Evolutionary conservation across 1,140 invertebrate genomes (phyloP), one percentile per base, ranked within the genome.

Genomic region (Cheumatopsyche charites): DNA sequence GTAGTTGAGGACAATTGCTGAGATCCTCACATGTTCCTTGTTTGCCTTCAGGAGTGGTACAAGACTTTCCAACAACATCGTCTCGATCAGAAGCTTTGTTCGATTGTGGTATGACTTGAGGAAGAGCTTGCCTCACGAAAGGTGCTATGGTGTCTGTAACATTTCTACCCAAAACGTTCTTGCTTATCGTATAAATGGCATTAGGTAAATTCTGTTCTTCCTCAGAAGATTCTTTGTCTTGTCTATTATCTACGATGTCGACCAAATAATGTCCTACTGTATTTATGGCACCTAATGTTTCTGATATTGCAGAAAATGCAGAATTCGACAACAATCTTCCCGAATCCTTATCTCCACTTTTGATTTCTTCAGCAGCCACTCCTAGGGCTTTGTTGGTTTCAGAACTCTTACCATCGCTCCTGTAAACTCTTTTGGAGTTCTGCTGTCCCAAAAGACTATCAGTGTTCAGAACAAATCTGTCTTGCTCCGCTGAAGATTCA

Each of bases 1-100:
- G 82, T 11, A 97, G 80, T 75, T 94, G 92, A 0, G 94, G 94
- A 81, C 95, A 97, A 73, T 92, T 92, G 75, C 92, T 93, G 7
- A 97, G 84, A 80, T 96, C 94, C 76, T 94, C 90, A 75, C 95
- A 97, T 70, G 90, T 88, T n/a, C 95, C 95, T 0, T 85, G 82
- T 26, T 86, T 82, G 2, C 92, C 92, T 73, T 90, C 89, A 0
- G 94, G 93, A 0, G 94, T 96, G 0, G 89, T 94, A 78, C 94
- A 96, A 70, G 79, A 75, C 72, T 80, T 67, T n/a, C 62, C 83
- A 4, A 80, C 77, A 0, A 70, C 9, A 61, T 73, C 55, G 4
- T 55, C 71, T 1, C 67, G 42, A 5, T 76, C 75, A 0, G 21
- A 21, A 61, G 47, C 55, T 69, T 73, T 76, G 15, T 70, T 65